Evolutionary conservation across 2,797 vertebrate species (phyloP).

Genomic region (Loris lydekkerianus): DNA sequence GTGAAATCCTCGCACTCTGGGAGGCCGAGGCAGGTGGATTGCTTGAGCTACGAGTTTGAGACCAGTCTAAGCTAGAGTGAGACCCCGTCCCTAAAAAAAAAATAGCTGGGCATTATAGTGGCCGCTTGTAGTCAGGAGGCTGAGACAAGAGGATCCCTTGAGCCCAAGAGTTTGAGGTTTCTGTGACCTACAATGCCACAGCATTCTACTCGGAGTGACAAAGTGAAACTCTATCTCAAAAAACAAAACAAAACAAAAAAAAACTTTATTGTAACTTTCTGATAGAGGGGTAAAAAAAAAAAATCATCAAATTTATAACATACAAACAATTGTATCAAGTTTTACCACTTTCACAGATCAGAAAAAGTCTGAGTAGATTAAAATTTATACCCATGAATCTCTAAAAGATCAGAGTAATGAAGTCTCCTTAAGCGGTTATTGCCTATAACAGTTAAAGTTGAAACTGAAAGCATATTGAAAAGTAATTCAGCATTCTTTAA

Average conservation of each 20-base stretch:
- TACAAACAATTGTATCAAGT: background rate
- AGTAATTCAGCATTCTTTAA: constrained; percentile 84
- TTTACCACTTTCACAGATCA: constrained; percentile 41
- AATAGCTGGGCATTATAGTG: too few species aligned
- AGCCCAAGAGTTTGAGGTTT: too few species aligned
- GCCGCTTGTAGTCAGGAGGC: too few species aligned
- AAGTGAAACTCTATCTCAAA: background rate
- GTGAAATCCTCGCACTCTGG: too few species aligned
- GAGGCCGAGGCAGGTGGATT: too few species aligned
- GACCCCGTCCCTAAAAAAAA: too few species aligned
- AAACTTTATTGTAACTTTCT: constrained; percentile 64
- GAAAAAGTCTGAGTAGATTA: background rate
- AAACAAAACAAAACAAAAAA: background rate
- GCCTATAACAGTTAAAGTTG: constrained; percentile 74
- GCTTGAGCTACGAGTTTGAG: too few species aligned
- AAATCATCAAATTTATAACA: constrained; percentile 44
- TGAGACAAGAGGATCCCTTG: too few species aligned
- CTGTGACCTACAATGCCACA: too few species aligned
- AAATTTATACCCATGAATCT: constrained; percentile 51
- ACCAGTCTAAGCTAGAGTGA: too few species aligned
- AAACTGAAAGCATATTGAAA: constrained; percentile 85
- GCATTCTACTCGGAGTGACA: too few species aligned
- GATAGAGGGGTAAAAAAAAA: constrained; percentile 52
- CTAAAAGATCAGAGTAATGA: background rate
- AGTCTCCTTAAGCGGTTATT: constrained; percentile 70